Base-by-base conservation (phyloP, 2,888 invertebrate genomes). In the Tanytarsus gracilentus region DNA sequence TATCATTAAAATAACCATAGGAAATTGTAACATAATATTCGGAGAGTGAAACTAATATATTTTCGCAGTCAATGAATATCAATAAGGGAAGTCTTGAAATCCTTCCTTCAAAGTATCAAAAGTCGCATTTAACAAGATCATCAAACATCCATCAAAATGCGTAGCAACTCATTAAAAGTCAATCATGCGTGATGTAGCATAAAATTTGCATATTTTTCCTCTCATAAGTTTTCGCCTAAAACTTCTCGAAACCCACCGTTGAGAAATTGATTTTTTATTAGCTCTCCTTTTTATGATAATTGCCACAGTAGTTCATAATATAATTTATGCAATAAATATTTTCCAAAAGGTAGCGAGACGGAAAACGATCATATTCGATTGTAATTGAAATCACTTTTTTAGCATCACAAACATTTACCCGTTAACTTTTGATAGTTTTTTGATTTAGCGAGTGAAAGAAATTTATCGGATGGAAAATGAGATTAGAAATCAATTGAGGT, bases 391-490 rank as follows among this genome's bases (percentile, higher is more conserved):
- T 49, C 8, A 27, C 14, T 21, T 7, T 21, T 23, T 23, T 36
- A 23, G 44, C 44, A 44, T 44, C 7, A 44, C 18, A 44, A 21
- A 11, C 36, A 36, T 36, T 36, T 3, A 16, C 36, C 36, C 2
- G 36, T 36, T 36, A 36, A 36, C 16, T 1, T 16, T 21, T 18
- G 23, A 40, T 18, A 23, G 4, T 44, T 9, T 44, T 21, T 21
- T n/a, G n/a, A 44, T 44, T 21, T 8, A 8, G 18, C 33, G 14
- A 53, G 18, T 33, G 36, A 36, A 25, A 21, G 16, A 36, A 53
- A 53, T 53, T 53, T 36, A 36, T 53, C 36, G 18, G 36, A 36
- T 33, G 53, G 33, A 53, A 53, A 53, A 53, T 53, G n/a, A 33
- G 53, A 53, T 53, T 53, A 53, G 36, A 33, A 21, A 14, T 53